Evolutionary conservation across 2,797 vertebrate species (phyloP), one percentile per base, ranked within the genome.

Genomic region (Lophius americanus): DNA sequence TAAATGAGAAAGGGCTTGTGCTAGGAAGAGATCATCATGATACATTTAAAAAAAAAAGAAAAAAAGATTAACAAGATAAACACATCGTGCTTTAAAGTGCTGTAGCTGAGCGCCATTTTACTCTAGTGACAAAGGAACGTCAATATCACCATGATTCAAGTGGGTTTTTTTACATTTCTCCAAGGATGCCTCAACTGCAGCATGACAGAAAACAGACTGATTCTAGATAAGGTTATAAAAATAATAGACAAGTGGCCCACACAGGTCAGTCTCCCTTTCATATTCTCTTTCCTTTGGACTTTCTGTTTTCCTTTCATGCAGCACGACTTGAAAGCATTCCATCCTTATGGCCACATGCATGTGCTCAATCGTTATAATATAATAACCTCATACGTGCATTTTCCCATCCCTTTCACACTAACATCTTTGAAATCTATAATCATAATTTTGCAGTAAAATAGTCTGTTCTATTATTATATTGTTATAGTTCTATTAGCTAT

Each of bases 351-450:
- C 86, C 83, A 87, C 85, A 68, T 44, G 68, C 78, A 82, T 82
- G 76, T 64, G 3, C 54, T 50, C 42, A 75, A 51, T 44, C 50
- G 39, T 62, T 64, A 60, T 37, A 36, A 58, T 64, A 60, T 37
- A 36, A 58, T 81, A 65, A 56, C 54, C 65, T 72, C 60, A 64
- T 50, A 81, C 82, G 80, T 85, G 81, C 82, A 78, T 69, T 70
- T 83, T 79, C 37, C 73, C 61, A 46, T 79, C 60, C 35, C 42
- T 54, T 65, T 64, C 66, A 74, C 37, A 62, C 42, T 6, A 81
- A 62, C 82, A 82, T 84, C 75, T 85, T 83, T 70, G 23, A 87
- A 86, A 85, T 60, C 72, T 51, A 89, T 85, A 78, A 83, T 81
- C 59, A 70, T 82, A 60, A 73, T 50, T 9, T 58, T 65, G 53